Percentiles rank a stretch among this genome's conserved stretches.
Conservation (phyloP, 2,888 invertebrate species). For the Schizaphis graminum region DNA sequence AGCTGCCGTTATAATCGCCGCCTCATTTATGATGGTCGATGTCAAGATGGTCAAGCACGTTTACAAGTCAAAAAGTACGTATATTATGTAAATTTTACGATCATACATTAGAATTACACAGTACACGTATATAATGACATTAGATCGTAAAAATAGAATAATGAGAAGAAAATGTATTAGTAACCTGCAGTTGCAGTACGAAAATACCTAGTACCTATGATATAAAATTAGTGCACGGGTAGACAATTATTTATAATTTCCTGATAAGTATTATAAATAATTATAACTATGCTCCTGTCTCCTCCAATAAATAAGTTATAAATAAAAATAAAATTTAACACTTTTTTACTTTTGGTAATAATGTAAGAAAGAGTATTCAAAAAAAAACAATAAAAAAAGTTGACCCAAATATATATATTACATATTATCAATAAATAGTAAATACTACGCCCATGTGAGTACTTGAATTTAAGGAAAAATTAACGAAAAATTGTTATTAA, state of each 20-base stretch:
- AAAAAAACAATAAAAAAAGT: not conserved
- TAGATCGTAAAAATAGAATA: not conserved
- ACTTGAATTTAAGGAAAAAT: no score
- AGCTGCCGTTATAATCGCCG: slow-evolving; percentile 91
- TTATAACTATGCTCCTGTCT: not conserved
- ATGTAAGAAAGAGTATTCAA: not conserved
- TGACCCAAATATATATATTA: no score
- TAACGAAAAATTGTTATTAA: no score
- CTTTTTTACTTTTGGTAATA: not conserved
- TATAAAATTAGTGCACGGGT: not conserved
- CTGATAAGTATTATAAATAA: not conserved
- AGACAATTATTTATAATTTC: not conserved
- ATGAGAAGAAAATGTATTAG: no score
- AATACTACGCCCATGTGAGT: no score
- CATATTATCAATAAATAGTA: no score
- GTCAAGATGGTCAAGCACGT: slow-evolving; percentile 87
- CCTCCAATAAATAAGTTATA: not conserved
- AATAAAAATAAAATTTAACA: not conserved
- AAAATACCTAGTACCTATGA: not conserved
- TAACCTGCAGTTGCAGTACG: not conserved
- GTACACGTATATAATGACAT: not conserved
- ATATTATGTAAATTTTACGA: not conserved
- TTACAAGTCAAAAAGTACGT: slow-evolving; percentile 88
- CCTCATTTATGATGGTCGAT: slow-evolving; percentile 92
- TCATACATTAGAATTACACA: not conserved